These are phyloP conservation scores for Thalassarche chlororhynchos DNA, from an alignment of 2,113 vertebrate species.

Conservation along the genomic window DNA sequence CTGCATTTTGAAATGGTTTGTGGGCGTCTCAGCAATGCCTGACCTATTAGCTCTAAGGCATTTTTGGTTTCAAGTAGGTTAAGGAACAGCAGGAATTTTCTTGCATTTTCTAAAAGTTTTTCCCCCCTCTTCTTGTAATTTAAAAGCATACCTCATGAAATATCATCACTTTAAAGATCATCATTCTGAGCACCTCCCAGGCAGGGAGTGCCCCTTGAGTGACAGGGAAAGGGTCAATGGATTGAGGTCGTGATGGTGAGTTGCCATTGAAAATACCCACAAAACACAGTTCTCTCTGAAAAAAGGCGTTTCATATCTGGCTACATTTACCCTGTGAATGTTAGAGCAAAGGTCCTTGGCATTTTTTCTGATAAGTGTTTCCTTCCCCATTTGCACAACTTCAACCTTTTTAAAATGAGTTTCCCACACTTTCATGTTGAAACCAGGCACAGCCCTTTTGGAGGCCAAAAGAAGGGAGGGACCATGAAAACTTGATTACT, in stretches of 20 bases:
- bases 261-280: background rate
- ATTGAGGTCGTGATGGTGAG: background rate
- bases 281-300: background rate
- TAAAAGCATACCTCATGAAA: background rate
- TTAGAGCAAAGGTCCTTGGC: background rate
- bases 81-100: background rate
- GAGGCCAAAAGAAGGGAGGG: background rate
- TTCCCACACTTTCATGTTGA: background rate
- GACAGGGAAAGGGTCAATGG: background rate
- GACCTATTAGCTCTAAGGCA: background rate
- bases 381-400: background rate
- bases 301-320: background rate
- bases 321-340: background rate
- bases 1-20: background rate
- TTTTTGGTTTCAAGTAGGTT: slow-evolving; percentile 25
- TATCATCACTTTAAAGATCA: background rate
- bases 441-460: background rate
- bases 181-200: background rate
- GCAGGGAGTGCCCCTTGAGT: background rate
- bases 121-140: background rate
- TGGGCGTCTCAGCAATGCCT: background rate
- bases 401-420: background rate
- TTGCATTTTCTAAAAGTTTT: background rate
- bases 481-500: background rate
- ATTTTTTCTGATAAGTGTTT: background rate